These are phyloP conservation scores for Merops nubicus DNA, from an alignment of 2,113 vertebrate genomes.

Conservation along the genomic window DNA sequence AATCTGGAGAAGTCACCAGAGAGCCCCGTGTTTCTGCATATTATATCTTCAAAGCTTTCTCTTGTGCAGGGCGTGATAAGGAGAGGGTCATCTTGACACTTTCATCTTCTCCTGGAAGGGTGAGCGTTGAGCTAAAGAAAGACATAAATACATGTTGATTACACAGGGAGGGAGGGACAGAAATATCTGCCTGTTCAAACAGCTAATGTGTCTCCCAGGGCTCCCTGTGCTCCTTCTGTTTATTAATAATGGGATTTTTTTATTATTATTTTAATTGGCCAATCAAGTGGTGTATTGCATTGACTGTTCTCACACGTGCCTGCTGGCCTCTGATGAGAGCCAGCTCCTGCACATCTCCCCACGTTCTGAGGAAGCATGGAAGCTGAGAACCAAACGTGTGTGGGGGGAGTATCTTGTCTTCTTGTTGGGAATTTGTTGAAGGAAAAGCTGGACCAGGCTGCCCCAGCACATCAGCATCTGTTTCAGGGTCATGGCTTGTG, in stretches of 20 bases:
- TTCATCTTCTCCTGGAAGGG: slow-evolving; percentile 66
- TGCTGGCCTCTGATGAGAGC: rapidly evolving
- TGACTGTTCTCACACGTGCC: neutral
- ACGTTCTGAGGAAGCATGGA: neutral
- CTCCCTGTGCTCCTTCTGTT: neutral
- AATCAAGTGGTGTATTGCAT: neutral
- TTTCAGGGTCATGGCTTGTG: neutral
- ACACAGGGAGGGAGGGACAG: neutral
- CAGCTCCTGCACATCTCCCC: neutral
- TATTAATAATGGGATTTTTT: neutral
- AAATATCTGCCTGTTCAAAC: slow-evolving; percentile 19
- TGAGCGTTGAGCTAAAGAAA: slow-evolving; percentile 39
- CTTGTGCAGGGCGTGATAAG: slow-evolving; percentile 60
- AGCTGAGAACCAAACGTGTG: neutral
- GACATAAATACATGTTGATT: slow-evolving; percentile 43
- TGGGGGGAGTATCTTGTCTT: neutral
- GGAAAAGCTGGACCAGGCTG: neutral
- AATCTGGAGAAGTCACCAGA: slow-evolving; percentile 74
- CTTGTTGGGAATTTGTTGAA: rapidly evolving
- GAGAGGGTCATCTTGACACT: slow-evolving; percentile 63
- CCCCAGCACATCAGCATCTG: neutral
- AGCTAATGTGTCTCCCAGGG: slow-evolving; percentile 3
- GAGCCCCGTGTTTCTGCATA: slow-evolving; percentile 64
- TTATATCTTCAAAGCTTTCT: slow-evolving; percentile 71
- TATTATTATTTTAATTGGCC: neutral